These are phyloP conservation scores for Spheniscus mendiculus DNA, from an alignment of 2,113 vertebrate genomes.

Conservation along the genomic window DNA sequence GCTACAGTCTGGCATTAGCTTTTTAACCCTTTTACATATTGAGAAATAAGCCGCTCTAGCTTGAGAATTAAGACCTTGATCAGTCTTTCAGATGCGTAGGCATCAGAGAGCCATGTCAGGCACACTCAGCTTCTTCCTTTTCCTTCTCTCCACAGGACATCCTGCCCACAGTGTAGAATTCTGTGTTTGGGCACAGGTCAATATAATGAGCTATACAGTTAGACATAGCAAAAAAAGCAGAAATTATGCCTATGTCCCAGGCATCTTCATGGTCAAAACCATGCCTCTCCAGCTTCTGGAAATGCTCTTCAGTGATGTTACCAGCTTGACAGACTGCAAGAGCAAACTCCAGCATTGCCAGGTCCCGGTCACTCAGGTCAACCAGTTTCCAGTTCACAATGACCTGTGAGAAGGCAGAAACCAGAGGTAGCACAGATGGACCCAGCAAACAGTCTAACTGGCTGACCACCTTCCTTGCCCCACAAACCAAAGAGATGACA, in stretches of 20 bases:
- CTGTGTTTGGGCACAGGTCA: slow-evolving; percentile 80
- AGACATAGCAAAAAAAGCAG: slow-evolving; percentile 86
- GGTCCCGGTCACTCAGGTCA: slow-evolving; percentile 73
- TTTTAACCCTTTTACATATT: not conserved
- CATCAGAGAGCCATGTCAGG: not conserved
- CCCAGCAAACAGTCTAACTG: no score
- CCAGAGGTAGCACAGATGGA: no score
- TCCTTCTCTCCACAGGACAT: not conserved
- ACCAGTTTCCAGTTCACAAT: slow-evolving; percentile 80
- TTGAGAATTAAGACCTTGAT: not conserved
- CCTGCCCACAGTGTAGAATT: slow-evolving; percentile 84
- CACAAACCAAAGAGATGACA: not conserved
- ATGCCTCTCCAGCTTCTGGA: slow-evolving; percentile 76
- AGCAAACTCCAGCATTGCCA: slow-evolving; percentile 85
- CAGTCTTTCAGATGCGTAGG: not conserved
- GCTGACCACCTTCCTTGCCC: not conserved
- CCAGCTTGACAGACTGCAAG: slow-evolving; percentile 79
- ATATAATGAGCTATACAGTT: slow-evolving; percentile 82
- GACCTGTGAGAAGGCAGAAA: slow-evolving; percentile 70
- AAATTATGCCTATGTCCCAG: slow-evolving; percentile 85
- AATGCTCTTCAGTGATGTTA: slow-evolving; percentile 81
- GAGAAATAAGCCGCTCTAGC: not conserved
- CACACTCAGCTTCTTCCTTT: not conserved
- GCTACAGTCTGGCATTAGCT: not conserved
- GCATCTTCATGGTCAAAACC: slow-evolving; percentile 84